Evolutionary conservation across 2,113 vertebrate species (phyloP).

Genomic region (Cromileptes altivelis): DNA sequence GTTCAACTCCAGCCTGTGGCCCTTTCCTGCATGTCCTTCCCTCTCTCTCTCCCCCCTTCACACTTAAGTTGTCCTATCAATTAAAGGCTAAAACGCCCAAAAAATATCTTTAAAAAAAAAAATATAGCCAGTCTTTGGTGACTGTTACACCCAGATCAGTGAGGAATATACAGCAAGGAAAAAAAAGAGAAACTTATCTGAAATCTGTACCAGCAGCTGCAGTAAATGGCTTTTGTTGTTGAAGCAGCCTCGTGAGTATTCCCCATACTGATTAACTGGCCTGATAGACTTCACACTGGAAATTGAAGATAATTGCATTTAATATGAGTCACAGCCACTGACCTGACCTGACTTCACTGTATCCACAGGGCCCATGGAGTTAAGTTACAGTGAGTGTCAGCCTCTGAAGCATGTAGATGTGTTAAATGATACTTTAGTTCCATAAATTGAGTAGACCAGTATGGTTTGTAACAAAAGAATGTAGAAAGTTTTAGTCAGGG

Average conservation of each 20-base stretch:
- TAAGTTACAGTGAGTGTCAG: neutral
- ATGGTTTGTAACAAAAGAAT: no score
- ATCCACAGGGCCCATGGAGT: no score
- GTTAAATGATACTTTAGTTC: neutral
- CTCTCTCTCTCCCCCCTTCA: no score
- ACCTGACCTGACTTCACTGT: neutral
- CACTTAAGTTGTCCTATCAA: no score
- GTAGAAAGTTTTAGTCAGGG: neutral
- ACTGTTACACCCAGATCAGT: neutral
- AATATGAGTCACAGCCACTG: constrained; percentile 1
- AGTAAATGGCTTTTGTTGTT: constrained; percentile 17
- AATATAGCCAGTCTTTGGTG: neutral
- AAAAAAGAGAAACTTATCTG: neutral
- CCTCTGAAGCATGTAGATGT: neutral
- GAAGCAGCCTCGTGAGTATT: neutral
- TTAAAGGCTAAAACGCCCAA: no score
- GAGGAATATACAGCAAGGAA: neutral
- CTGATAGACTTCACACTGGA: neutral
- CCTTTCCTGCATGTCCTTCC: no score
- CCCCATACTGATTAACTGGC: constrained; percentile 9
- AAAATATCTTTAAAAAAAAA: no score
- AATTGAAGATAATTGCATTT: constrained; percentile 31
- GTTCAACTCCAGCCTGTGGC: no score
- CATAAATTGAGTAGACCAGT: neutral
- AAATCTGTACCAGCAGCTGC: neutral